phyloP scores from a whole-genome alignment of 2,888 invertebrate genomes.

The Iphiclides podalirius region DNA sequence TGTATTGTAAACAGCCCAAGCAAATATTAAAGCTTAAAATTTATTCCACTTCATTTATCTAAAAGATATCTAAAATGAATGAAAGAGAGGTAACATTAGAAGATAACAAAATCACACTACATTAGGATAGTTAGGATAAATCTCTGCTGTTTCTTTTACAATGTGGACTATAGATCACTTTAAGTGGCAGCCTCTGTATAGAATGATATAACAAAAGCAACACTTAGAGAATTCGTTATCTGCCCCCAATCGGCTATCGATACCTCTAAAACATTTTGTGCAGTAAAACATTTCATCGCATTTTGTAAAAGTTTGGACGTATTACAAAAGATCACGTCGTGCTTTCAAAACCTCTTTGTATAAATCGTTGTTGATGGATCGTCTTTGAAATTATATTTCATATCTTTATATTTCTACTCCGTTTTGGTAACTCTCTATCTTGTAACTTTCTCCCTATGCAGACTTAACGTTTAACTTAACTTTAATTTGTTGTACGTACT shows the following conservation, averaged over 20 bases:
- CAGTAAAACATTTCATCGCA: constrained; percentile 45
- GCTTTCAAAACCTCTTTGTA: constrained; percentile 13
- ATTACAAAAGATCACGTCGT: constrained; percentile 14
- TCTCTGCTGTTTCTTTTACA: constrained; percentile 14
- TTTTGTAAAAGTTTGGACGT: constrained; percentile 27
- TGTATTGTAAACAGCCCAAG: no score
- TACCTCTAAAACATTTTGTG: constrained; percentile 52
- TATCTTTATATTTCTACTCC: no score
- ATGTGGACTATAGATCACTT: constrained; percentile 27
- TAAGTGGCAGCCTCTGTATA: constrained; percentile 37
- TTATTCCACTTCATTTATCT: no score
- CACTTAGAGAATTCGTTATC: constrained; percentile 49
- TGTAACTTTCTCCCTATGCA: no score
- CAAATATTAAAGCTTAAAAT: no score
- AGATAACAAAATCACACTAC: constrained; percentile 11
- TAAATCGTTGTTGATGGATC: no score
- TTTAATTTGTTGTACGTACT: no score
- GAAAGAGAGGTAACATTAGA: constrained; percentile 1
- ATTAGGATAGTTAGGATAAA: constrained; percentile 17
- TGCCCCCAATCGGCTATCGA: constrained; percentile 42
- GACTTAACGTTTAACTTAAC: no score
- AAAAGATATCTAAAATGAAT: no score
- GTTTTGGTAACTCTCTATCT: no score
- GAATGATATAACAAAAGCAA: constrained; percentile 44
- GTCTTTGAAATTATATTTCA: no score